Base-by-base conservation (phyloP, 2,888 invertebrate species). In the Hedya salicella region DNA sequence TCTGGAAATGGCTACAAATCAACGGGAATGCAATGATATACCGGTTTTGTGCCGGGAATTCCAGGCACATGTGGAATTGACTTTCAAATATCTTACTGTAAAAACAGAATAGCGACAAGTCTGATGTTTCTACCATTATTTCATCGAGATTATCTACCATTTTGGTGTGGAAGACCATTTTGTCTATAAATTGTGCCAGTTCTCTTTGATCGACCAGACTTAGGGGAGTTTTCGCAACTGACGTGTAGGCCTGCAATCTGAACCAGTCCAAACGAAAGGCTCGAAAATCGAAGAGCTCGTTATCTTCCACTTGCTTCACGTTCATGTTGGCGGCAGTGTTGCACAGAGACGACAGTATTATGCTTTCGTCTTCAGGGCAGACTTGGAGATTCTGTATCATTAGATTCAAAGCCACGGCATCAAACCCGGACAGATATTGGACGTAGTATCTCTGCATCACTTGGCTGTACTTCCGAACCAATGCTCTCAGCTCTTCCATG, bases 131-230 rank as follows among this genome's bases (percentile, higher is more conserved):
- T 1, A 97, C 96, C 75, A 99, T 93, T 83, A 99, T 97, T 87
- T 99, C 98, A 88, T 99, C 99, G 56, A 99, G 94, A 85, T 97
- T 97, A 84, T 99, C 99, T 0, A 99, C 98, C 95, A 99, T 98
- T 88, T 98, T 97, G 0, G 99, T 97, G 82, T 99, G 99, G 82
- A 99, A 99, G 39, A 97, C 95, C 84, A 99, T 96, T 46, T 97
- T 98, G 86, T 99, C 99, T 85, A 99, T 95, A 71, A 98, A 95
- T 53, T 96, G 96, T 4, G 98, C 97, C 68, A 99, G 88, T 73
- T 97, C 97, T 73, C 95, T 94, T 77, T 98, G 96, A 75, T 98
- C 97, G 9, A 95, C 93, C 52, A 99, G 93, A 84, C 94, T 94
- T 88, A 96, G 85, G 73, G 95, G 93, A 21, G 97, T 95, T 84